These are phyloP conservation scores for Echeneis naucrates DNA, from an alignment of 2,797 vertebrate species.

Conservation along the genomic window DNA sequence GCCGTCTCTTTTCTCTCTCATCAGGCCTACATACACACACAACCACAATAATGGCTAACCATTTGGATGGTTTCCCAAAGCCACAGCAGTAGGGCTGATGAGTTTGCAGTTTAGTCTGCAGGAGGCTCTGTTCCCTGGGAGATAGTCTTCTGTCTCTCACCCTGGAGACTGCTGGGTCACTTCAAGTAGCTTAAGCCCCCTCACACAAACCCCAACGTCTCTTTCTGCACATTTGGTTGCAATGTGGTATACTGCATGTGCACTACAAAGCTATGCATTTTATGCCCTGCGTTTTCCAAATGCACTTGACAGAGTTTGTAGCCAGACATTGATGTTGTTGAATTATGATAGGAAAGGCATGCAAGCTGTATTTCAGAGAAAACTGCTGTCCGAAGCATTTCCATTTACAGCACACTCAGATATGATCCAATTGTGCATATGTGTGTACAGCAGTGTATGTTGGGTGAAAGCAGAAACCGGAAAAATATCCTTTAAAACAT, in stretches of 20 bases:
- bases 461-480: conserved; percentile 34
- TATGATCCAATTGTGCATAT: conserved; percentile 59
- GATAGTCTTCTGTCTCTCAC: conserved; percentile 32
- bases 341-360: conserved; percentile 46
- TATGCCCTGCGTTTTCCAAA: conserved; percentile 3
- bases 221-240: background rate
- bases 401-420: conserved; percentile 45
- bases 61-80: conserved; percentile 56
- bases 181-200: conserved; percentile 16
- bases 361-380: conserved; percentile 44
- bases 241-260: background rate
- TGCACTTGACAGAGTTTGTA: conserved; percentile 30
- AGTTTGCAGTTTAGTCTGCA: conserved; percentile 49
- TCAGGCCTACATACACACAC: conserved; percentile 47
- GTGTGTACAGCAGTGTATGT: conserved; percentile 18
- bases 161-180: conserved; percentile 42
- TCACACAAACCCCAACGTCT: conserved; percentile 7
- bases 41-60: conserved; percentile 39
- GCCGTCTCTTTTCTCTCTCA: conserved; percentile 43
- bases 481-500: conserved; percentile 39
- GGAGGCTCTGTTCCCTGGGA: conserved; percentile 42
- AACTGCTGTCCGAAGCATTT: conserved; percentile 55
- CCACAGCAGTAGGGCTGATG: conserved; percentile 42
- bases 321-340: conserved; percentile 41
- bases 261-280: conserved; percentile 26